Base-by-base conservation (phyloP, 2,113 vertebrate species). In the Neolamprologus brichardi region DNA sequence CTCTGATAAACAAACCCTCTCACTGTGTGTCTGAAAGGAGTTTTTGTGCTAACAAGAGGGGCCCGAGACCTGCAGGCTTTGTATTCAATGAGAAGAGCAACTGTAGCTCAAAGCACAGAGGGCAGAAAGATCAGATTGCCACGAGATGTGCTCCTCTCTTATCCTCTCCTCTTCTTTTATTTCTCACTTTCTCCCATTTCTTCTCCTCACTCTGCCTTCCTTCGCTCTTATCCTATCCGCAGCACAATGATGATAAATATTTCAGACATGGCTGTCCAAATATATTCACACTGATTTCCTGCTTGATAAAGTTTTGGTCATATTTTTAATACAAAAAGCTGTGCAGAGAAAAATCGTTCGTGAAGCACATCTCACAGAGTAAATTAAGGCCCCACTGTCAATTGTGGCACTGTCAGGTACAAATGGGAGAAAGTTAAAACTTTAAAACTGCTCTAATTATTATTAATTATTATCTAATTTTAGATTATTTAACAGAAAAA, bases 1-100 rank as follows among this genome's bases (percentile, higher is more conserved):
- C 86, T 34, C 78, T 56, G 78, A 91, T 82, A 91, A 92, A 91
- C 92, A 94, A 87, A 89, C 49, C 62, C 80, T 81, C 81, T 46
- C 32, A 8, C 44, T 83, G 60, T 83, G 77, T 49, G 39, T 83
- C 56, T 81, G 62, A 78, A 81, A 51, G 41, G 23, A 51, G 70
- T 62, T 81, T 91, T 70, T 88, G 87, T 84, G 58, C 77, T 86
- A 92, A 89, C 87, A 87, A 84, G 44, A 72, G 28, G 78, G 46
- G 52, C 79, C 17, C 1, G n/a, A 85, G 83, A 90, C 83, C 84
- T 86, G 51, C n/a, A 85, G 90, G 88, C 89, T 88, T 75, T 89
- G 85, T 85, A 81, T 75, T 80, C 5, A 20, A 84, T 64, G 84
- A 85, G 87, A 67, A 82, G 72, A 78, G 81, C 15, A 60, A 80